Evolutionary conservation across 2,888 invertebrate genomes (phyloP), one percentile per base, ranked within the genome.

Genomic region (Tuta absoluta): DNA sequence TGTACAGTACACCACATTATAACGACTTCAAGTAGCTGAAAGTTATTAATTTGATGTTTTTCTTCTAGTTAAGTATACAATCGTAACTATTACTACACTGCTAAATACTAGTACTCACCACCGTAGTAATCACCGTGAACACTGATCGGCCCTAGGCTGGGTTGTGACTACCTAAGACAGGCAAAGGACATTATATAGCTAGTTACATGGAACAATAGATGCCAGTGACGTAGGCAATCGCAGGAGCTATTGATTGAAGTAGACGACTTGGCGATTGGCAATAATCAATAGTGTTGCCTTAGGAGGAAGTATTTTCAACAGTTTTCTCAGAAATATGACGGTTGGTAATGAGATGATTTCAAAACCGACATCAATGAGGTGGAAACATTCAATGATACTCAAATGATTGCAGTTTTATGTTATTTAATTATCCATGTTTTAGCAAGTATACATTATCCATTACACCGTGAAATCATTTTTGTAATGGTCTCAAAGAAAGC

Each of bases 171-270:
- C 66, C 67, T 66, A 64, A 66, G 66, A 66, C 65, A 61, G 67
- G 69, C 70, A 75, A 71, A 71, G 78, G 78, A 76, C 77, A 68
- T 85, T 89, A 84, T 89, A 89, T 89, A 88, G 81, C 75, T 71
- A 67, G 66, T 24, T 7, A 53, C 62, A 75, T 71, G 72, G 7
- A 53, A 75, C 76, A 71, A 76, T 72, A 74, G 72, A 19, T 75
- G 79, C 70, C 69, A 65, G 69, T 84, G 83, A 84, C 83, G 82
- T 75, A 76, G 69, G 74, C 71, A 72, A 74, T 71, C 70, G 74
- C 70, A 73, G 75, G 75, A 78, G 72, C 19, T 38, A 63, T 69
- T 71, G 66, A 72, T 69, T 49, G 10, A n/a, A 33, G 33, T 4
- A 33, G 28, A 33, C 10, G 48, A 48, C 23, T 51, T 41, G 59